phyloP scores from a whole-genome alignment of 2,888 invertebrate genomes.

The Pterostichus niger region DNA sequence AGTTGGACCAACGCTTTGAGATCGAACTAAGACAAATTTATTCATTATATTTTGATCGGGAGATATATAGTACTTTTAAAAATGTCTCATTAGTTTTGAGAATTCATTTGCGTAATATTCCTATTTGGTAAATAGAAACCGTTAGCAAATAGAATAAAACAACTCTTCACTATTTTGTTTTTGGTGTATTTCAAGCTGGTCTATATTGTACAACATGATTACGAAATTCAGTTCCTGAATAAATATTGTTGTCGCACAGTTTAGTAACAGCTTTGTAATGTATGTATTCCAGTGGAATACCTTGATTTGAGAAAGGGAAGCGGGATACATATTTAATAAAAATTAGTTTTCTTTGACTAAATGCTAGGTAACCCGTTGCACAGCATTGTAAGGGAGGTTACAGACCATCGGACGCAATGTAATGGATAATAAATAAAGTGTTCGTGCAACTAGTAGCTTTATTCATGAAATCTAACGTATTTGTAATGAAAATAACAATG shows the following conservation, averaged over 20 bases:
- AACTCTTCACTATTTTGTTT: neutral
- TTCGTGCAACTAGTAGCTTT: slow-evolving; percentile 7
- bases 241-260: no score
- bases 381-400: no score
- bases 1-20: slow-evolving; percentile 85
- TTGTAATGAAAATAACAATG: neutral
- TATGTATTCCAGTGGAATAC: no score
- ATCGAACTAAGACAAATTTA: slow-evolving; percentile 78
- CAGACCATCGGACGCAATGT: slow-evolving; percentile 24
- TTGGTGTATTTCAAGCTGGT: neutral
- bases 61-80: slow-evolving; percentile 14
- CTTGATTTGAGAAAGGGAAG: no score
- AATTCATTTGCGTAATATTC: neutral
- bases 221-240: neutral
- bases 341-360: no score
- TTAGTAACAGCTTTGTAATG: no score
- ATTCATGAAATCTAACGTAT: neutral
- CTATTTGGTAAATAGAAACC: no score
- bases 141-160: neutral
- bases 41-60: slow-evolving; percentile 3
- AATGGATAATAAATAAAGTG: slow-evolving; percentile 9
- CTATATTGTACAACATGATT: neutral
- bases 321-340: no score
- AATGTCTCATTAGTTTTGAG: neutral
- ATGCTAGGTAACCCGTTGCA: no score